Evolutionary conservation across 2,888 invertebrate species (phyloP), one percentile per base, ranked within the genome.

Genomic region (Drosophila gaucha): DNA sequence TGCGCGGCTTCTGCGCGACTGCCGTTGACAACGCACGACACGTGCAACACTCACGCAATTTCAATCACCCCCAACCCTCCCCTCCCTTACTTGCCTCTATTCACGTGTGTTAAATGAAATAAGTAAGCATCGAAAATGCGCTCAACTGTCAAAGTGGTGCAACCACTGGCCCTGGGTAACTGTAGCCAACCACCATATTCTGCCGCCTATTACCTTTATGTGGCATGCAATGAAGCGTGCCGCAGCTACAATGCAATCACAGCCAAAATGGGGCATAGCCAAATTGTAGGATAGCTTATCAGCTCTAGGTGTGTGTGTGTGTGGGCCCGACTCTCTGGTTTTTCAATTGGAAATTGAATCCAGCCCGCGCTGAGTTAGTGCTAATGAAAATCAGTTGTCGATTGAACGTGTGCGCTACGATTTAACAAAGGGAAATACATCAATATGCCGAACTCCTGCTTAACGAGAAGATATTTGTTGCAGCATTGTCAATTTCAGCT

Each of bases 11-110:
- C 35, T 26, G 39, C 43, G 43, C 44, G 55, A 65, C 76, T 74
- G 75, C 56, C 63, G 71, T 71, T 83, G 82, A 85, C 72, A 78
- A 66, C 75, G 36, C 36, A 67, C 66, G 78, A 75, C 83, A 83
- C 83, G 86, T 83, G 83, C 83, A 83, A 75, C 80, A 83, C 80
- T 79, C 86, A 82, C 86, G 86, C 79, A 71, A 84, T 75, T 76
- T 67, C 41, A 46, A 60, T 51, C 57, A 22, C 16, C 8, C 35
- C 28, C 49, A 16, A 8, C 8, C 12, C 31, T n/a, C 14, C 49
- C 26, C 22, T 6, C 18, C n/a, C 12, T 22, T 18, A 5, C 16
- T 33, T 14, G 8, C 16, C 18, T 14, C 18, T 12, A 28, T 9
- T 43, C 31, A 47, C 28, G 55, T 73, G 57, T 65, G 73, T 54